Evolutionary conservation across 2,888 invertebrate genomes (phyloP).

Genomic region (Diadegma fenestrale): DNA sequence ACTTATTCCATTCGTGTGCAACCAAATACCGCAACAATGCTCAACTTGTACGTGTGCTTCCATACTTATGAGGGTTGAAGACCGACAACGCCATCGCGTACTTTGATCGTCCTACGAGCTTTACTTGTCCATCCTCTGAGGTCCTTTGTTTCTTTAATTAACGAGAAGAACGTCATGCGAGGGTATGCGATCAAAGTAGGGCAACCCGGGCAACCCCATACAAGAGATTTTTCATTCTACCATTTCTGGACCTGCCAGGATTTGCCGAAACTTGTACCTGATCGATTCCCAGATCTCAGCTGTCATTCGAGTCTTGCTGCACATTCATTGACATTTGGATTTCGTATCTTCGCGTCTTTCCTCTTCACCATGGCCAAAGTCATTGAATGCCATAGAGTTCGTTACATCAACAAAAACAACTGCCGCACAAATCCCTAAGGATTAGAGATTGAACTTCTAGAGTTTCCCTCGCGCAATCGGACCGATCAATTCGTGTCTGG

Average conservation of each 20-base stretch:
- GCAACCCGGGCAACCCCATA: slow-evolving; percentile 59
- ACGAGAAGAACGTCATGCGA: slow-evolving; percentile 60
- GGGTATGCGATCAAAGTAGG: slow-evolving; percentile 59
- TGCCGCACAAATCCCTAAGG: not conserved
- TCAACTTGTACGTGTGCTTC: slow-evolving; percentile 66
- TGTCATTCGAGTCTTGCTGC: too few species aligned
- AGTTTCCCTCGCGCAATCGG: slow-evolving; percentile 17
- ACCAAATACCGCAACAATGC: slow-evolving; percentile 70
- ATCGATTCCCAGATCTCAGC: not conserved
- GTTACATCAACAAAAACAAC: not conserved
- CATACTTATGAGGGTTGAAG: slow-evolving; percentile 63
- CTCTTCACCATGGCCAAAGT: not conserved
- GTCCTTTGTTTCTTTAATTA: slow-evolving; percentile 47
- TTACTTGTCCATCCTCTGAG: slow-evolving; percentile 43
- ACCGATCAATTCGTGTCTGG: slow-evolving; percentile 33
- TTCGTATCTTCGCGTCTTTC: not conserved
- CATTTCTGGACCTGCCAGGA: not conserved
- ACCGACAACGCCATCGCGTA: slow-evolving; percentile 71
- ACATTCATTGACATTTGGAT: not conserved
- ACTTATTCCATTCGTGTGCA: slow-evolving; percentile 56
- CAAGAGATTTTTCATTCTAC: slow-evolving; percentile 20
- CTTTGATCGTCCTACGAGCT: slow-evolving; percentile 52
- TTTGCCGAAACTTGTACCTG: not conserved
- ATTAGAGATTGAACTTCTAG: slow-evolving; percentile 7
- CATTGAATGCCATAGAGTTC: not conserved